Percentiles rank a stretch among this genome's conserved stretches.
These are phyloP conservation scores for Ricordea florida DNA, from an alignment of 92 coral and sea anemone genomes.

Conservation along the genomic window DNA sequence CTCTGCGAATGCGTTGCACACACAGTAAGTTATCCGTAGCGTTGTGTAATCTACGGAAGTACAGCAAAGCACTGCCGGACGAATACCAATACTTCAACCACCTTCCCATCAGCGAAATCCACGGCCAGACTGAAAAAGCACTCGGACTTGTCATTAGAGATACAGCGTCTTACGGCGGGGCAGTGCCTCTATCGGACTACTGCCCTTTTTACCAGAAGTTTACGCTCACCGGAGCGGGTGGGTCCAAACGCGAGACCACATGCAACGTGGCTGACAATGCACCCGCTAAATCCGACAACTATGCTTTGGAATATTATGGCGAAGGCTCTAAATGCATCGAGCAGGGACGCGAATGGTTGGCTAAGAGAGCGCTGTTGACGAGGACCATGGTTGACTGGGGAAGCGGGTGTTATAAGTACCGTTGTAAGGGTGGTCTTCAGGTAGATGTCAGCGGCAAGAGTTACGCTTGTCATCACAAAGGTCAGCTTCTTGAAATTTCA, in stretches of 20 bases:
- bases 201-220: slow-evolving; percentile 98
- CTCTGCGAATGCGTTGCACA: slow-evolving; percentile 94
- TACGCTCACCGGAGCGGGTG: slow-evolving; percentile 78
- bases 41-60: slow-evolving; percentile 88
- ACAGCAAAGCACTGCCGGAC: slow-evolving; percentile 55
- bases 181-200: slow-evolving; percentile 93
- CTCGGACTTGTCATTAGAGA: slow-evolving; percentile 63
- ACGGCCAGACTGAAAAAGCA: not conserved
- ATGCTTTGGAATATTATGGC: slow-evolving; percentile 88
- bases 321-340: slow-evolving; percentile 68
- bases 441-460: slow-evolving; percentile 66
- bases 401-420: slow-evolving; percentile 89
- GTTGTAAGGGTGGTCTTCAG: slow-evolving; percentile 74
- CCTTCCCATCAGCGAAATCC: slow-evolving; percentile 58
- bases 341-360: slow-evolving; percentile 91
- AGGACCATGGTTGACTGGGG: slow-evolving; percentile 99
- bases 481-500: slow-evolving; percentile 71
- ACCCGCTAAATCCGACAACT: slow-evolving; percentile 76
- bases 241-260: slow-evolving; percentile 81
- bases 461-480: slow-evolving; percentile 71
- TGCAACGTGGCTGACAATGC: slow-evolving; percentile 84
- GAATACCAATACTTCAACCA: slow-evolving; percentile 96
- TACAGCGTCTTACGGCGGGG: slow-evolving; percentile 90
- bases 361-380: slow-evolving; percentile 80
- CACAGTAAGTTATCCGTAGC: slow-evolving; percentile 94